Percentiles rank a stretch among this genome's conserved stretches.
Conservation (phyloP, 2,888 invertebrate genomes). For the Dynastes tityus region DNA sequence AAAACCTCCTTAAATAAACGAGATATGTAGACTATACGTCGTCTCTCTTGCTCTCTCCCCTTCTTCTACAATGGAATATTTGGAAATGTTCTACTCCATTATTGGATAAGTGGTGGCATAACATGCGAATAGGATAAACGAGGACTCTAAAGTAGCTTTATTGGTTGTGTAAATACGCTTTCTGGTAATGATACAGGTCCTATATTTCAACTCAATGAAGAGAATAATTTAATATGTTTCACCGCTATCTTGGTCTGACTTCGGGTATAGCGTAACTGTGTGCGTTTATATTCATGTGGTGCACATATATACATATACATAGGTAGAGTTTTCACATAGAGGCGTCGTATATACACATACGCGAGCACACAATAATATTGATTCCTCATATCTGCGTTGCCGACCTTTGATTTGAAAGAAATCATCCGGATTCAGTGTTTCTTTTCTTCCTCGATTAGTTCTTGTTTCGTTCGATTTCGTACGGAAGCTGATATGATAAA, state of each 20-base stretch:
- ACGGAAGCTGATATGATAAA: slow-evolving; percentile 38
- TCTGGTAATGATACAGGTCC: slow-evolving; percentile 51
- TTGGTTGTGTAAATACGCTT: slow-evolving; percentile 53
- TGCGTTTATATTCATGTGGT: slow-evolving; percentile 38
- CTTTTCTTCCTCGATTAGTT: slow-evolving; percentile 46
- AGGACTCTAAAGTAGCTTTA: slow-evolving; percentile 50
- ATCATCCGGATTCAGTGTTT: slow-evolving; percentile 42
- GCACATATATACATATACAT: slow-evolving; percentile 19
- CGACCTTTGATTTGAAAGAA: slow-evolving; percentile 41
- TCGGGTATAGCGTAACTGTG: slow-evolving; percentile 34
- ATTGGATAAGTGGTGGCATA: slow-evolving; percentile 52
- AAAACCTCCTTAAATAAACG: slow-evolving; percentile 64
- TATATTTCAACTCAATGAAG: slow-evolving; percentile 51
- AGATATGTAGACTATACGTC: slow-evolving; percentile 57
- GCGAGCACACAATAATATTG: slow-evolving; percentile 36
- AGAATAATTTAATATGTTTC: slow-evolving; percentile 51
- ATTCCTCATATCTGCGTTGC: slow-evolving; percentile 33
- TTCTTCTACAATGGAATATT: slow-evolving; percentile 51
- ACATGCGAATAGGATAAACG: slow-evolving; percentile 49
- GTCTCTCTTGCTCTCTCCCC: neutral
- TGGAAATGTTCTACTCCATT: slow-evolving; percentile 56
- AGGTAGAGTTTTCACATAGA: neutral
- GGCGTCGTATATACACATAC: slow-evolving; percentile 8
- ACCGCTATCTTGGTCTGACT: slow-evolving; percentile 47
- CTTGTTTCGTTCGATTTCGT: slow-evolving; percentile 35